Evolutionary conservation across 2,888 invertebrate genomes (phyloP).

Genomic region (Yponomeuta cagnagella): DNA sequence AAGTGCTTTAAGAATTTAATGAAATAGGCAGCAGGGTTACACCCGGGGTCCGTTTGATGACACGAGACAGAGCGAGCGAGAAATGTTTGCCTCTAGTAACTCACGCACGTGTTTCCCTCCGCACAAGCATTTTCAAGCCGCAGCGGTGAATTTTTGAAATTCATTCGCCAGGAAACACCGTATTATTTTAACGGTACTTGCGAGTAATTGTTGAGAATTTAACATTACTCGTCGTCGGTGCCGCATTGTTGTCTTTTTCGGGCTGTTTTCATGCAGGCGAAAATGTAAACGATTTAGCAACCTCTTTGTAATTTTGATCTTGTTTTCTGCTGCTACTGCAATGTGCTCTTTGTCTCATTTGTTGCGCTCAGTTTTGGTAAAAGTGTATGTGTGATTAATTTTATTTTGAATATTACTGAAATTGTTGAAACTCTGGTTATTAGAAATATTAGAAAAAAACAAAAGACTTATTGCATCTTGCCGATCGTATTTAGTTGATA

Average conservation of each 20-base stretch:
- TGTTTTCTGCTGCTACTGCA: background rate
- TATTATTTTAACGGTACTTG: conserved; percentile 36
- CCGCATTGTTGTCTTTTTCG: conserved; percentile 12
- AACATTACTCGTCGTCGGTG: conserved; percentile 21
- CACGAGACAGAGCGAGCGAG: conserved; percentile 25
- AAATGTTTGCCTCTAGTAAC: conserved; percentile 36
- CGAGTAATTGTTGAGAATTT: conserved; percentile 33
- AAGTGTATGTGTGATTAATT: too few species aligned
- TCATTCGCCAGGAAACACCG: conserved; percentile 32
- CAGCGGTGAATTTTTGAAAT: conserved; percentile 41
- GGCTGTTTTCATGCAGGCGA: background rate
- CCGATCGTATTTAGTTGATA: too few species aligned
- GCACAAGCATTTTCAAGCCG: conserved; percentile 29
- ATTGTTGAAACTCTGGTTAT: too few species aligned
- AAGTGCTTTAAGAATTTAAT: conserved; percentile 35
- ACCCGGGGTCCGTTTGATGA: conserved; percentile 37
- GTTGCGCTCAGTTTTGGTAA: background rate
- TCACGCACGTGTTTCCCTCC: conserved; percentile 15
- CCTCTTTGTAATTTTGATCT: background rate
- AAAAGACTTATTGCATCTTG: too few species aligned
- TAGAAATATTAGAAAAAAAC: too few species aligned
- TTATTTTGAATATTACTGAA: too few species aligned
- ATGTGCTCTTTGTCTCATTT: background rate
- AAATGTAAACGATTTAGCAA: background rate
- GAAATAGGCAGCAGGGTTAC: conserved; percentile 34